phyloP scores from a whole-genome alignment of 2,888 invertebrate genomes.

The Eupithecia pulchellata region DNA sequence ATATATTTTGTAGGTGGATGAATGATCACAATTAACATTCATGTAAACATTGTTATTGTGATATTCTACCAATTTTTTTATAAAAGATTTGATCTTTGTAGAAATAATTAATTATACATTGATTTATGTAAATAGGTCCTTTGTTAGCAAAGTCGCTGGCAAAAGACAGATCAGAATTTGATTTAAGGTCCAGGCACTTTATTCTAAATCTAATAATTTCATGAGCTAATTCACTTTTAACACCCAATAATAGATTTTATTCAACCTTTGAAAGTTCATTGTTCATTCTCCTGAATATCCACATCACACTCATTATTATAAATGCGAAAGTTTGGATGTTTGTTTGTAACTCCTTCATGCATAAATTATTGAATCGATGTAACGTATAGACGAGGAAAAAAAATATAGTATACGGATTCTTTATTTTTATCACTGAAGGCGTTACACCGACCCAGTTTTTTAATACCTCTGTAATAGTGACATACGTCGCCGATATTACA shows the following conservation, averaged over 20 bases:
- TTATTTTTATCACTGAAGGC: background rate
- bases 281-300: background rate
- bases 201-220: background rate
- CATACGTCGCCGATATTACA: no score
- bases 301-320: background rate
- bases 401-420: no score
- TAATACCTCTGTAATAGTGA: no score
- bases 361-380: background rate
- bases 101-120: background rate
- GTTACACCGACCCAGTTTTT: no score
- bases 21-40: slow-evolving; percentile 26
- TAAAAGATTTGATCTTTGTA: background rate
- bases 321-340: background rate
- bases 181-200: background rate
- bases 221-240: background rate
- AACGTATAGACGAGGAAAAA: no score
- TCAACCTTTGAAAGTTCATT: background rate
- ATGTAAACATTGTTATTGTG: background rate
- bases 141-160: background rate
- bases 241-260: background rate
- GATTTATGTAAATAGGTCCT: background rate
- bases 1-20: slow-evolving; percentile 24
- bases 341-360: background rate
- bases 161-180: background rate
- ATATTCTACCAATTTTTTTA: background rate